Evolutionary conservation across 2,797 vertebrate species (phyloP), one percentile per base, ranked within the genome.

Genomic region (Crenuchus spilurus): DNA sequence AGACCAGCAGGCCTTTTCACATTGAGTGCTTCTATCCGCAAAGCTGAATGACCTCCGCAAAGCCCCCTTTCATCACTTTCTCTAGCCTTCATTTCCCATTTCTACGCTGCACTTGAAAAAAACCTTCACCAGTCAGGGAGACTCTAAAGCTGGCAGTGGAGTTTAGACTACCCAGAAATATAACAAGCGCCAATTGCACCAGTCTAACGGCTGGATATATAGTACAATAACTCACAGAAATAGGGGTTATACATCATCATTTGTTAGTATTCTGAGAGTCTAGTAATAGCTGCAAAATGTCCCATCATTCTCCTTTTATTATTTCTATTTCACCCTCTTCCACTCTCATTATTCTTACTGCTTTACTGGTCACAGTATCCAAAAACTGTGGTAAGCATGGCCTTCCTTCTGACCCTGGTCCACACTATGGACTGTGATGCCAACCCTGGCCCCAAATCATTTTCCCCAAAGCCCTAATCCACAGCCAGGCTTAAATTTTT

Each of bases 401-500:
- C n/a, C n/a, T n/a, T n/a, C n/a, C n/a, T n/a, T n/a, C 58, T 52
- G 20, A 18, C 33, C 24, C 26, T 64, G 48, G 42, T 57, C 31
- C 30, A 24, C 28, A 24, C 9, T 49, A 4, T 24, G 11, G 61
- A 60, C 9, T 14, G 0, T 35, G n/a, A 48, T 20, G 70, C 37
- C 58, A 44, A 46, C 33, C 64, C 33, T 42, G 57, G 64, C 42
- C 16, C n/a, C 24, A n/a, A 10, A 61, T 33, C 62, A 9, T 39
- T 46, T 22, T 62, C 51, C 26, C 26, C 68, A 18, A 37, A 16
- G n/a, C 22, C 10, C 18, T 26, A 16, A 26, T 73, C 30, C 52
- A 48, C 6, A 39, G 35, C 30, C 46, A 44, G 49, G 54, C 83
- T 98, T 90, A 99, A 87, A 99, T 97, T 92, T 99, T 98, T 65